Percentiles rank a stretch among this genome's conserved stretches.
Evolutionary conservation across 1,140 invertebrate genomes (phyloP).

Genomic region (Hormaphis cornu): DNA sequence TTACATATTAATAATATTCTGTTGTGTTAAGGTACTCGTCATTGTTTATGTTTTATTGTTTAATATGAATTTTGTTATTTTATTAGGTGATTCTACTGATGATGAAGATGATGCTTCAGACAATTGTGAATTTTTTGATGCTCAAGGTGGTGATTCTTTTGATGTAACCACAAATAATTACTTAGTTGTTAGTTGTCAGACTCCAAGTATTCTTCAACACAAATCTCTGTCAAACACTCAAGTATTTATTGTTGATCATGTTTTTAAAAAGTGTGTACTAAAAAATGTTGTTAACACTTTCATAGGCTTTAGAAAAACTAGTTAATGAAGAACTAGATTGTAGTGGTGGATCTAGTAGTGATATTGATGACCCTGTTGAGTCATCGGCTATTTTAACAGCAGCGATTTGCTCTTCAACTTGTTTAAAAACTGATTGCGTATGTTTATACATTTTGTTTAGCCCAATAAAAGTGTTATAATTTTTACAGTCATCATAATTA

Average conservation of each 20-base stretch:
- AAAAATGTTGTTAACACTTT: not conserved
- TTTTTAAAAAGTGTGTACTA: not conserved
- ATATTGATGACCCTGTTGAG: slow-evolving; percentile 39
- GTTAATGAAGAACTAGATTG: slow-evolving; percentile 39
- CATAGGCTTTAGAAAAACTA: slow-evolving; percentile 25
- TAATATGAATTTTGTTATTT: not conserved
- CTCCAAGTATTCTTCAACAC: slow-evolving; percentile 9
- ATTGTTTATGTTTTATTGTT: not conserved
- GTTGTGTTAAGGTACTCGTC: no score
- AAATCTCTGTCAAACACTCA: slow-evolving; percentile 27
- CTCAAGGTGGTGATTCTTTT: slow-evolving; percentile 57
- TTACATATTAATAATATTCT: no score
- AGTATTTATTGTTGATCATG: not conserved
- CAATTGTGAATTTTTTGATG: slow-evolving; percentile 81
- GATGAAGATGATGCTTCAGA: slow-evolving; percentile 42
- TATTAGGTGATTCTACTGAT: slow-evolving; percentile 15
- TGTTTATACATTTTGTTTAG: not conserved
- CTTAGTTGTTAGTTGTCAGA: slow-evolving; percentile 16
- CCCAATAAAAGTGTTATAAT: no score
- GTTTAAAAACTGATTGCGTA: slow-evolving; percentile 18
- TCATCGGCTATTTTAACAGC: slow-evolving; percentile 33
- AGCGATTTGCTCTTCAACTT: slow-evolving; percentile 31
- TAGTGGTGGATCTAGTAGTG: slow-evolving; percentile 40
- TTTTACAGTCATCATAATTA: not conserved
- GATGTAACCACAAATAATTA: slow-evolving; percentile 30